Evolutionary conservation across 2,888 invertebrate genomes (phyloP), one percentile per base, ranked within the genome.

Genomic region (Rhopalosiphum nymphaeae): DNA sequence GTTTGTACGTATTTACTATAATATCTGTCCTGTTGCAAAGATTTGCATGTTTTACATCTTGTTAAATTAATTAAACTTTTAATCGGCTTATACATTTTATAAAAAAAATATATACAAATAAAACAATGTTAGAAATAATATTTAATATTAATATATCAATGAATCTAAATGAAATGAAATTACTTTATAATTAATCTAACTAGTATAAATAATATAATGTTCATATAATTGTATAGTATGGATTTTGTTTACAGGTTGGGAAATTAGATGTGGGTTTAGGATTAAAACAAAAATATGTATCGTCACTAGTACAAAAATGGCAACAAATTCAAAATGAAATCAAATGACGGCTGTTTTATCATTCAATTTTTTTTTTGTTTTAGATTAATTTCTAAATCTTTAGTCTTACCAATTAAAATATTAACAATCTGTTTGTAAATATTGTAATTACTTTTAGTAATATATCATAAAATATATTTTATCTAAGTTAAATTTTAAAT

Each of bases 261-360:
- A 97, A 97, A 96, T 95, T 97, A 85, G 96, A 96, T 2, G 96
- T 96, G 91, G 97, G 97, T n/a, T 96, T 97, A 85, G 96, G 97
- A 10, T 96, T 97, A 96, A 97, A 97, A 96, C 97, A 97, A 95
- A 97, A 97, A 95, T 97, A 97, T 95, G 97, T 97, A 57, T 97
- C 97, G 3, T 97, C 97, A 87, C 96, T 97, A 95, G 97, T 97
- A 0, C 97, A 97, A 93, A 97, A 97, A 95, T 97, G 97, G 97
- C 97, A 97, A 95, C 97, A 97, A 95, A 97, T 97, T 87, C 97
- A 97, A 95, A 94, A 94, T 9, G 94, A 94, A 94, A 94, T 94
- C 67, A 94, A 94, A 91, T 94, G 94, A 94, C 85, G 10, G 16
- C 44, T 61, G 13, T 57, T 88, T 88, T 9, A 78, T 88, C 29